These are phyloP conservation scores for Phragmatobia fuliginosa DNA, from an alignment of 2,888 invertebrate species.

Conservation along the genomic window DNA sequence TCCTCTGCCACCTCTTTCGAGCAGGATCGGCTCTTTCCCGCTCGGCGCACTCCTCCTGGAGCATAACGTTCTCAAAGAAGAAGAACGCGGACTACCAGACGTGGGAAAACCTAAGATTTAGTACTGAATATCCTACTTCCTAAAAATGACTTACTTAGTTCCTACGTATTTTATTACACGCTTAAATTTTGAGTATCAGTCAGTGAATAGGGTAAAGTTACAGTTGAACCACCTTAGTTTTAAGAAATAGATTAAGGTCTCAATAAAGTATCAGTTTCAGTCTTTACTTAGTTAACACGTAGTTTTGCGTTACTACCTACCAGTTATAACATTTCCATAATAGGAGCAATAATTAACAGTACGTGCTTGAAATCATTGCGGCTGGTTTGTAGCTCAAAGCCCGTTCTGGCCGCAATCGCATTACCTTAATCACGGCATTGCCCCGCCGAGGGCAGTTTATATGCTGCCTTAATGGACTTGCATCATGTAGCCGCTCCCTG, in stretches of 20 bases:
- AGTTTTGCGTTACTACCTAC: neutral
- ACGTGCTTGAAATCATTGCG: slow-evolving; percentile 60
- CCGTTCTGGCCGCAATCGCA: slow-evolving; percentile 62
- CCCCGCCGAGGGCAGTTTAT: slow-evolving; percentile 69
- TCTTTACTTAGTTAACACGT: neutral
- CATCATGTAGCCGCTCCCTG: slow-evolving; percentile 44
- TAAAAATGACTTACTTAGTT: neutral
- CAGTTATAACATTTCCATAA: slow-evolving; percentile 34
- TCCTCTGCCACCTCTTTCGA: too few relatives aligned
- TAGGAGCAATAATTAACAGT: slow-evolving; percentile 54
- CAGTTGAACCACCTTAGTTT: neutral
- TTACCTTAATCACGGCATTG: slow-evolving; percentile 78
- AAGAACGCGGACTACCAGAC: too few relatives aligned
- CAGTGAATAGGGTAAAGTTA: too few relatives aligned
- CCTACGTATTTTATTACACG: neutral
- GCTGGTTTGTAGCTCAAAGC: slow-evolving; percentile 43
- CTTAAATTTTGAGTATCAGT: too few relatives aligned
- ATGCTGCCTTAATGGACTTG: slow-evolving; percentile 60
- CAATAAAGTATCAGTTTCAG: neutral
- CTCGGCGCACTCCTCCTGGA: too few relatives aligned
- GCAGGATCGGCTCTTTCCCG: too few relatives aligned
- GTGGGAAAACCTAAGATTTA: too few relatives aligned
- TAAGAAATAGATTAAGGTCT: neutral
- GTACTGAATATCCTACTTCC: too few relatives aligned
- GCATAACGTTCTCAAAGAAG: too few relatives aligned